A percentile compares a stretch with the other conserved stretches of the same genome.
phyloP scores from a whole-genome alignment of 1,140 invertebrate genomes.

The Metaphire vulgaris region DNA sequence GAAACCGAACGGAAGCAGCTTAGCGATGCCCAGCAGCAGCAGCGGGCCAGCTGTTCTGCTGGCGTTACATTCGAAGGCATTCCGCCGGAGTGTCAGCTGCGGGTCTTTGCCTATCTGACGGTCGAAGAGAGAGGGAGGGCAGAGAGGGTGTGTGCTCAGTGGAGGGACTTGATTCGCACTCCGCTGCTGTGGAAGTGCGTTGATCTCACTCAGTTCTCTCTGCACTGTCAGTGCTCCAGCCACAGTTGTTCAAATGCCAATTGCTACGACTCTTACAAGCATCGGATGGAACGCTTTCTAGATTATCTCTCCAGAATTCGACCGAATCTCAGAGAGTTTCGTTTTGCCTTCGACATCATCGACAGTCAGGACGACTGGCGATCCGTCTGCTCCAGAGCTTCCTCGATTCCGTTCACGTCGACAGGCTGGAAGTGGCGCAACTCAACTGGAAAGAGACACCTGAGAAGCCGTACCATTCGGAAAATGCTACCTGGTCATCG shows the following conservation, averaged over 20 bases:
- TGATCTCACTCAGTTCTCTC: constrained; percentile 37
- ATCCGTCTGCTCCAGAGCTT: constrained; percentile 35
- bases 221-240: no score
- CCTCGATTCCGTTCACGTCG: constrained; percentile 31
- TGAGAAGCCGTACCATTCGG: constrained; percentile 39
- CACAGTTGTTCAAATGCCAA: no score
- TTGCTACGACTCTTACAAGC: constrained; percentile 40
- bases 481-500: constrained; percentile 31
- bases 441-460: constrained; percentile 50
- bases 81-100: constrained; percentile 44
- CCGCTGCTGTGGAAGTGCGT: constrained; percentile 40
- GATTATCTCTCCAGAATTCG: constrained; percentile 34
- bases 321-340: constrained; percentile 38
- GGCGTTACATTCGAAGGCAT: constrained; percentile 41
- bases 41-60: no score
- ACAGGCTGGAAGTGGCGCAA: constrained; percentile 36
- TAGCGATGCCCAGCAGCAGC: no score
- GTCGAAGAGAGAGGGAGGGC: constrained; percentile 37
- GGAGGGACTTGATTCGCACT: constrained; percentile 35
- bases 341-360: constrained; percentile 46
- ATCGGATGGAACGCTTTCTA: constrained; percentile 36
- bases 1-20: no score
- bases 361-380: constrained; percentile 39
- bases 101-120: constrained; percentile 42
- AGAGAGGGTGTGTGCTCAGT: constrained; percentile 38